phyloP scores from a whole-genome alignment of 2,888 invertebrate species.

The Darwinula stevensoni region DNA sequence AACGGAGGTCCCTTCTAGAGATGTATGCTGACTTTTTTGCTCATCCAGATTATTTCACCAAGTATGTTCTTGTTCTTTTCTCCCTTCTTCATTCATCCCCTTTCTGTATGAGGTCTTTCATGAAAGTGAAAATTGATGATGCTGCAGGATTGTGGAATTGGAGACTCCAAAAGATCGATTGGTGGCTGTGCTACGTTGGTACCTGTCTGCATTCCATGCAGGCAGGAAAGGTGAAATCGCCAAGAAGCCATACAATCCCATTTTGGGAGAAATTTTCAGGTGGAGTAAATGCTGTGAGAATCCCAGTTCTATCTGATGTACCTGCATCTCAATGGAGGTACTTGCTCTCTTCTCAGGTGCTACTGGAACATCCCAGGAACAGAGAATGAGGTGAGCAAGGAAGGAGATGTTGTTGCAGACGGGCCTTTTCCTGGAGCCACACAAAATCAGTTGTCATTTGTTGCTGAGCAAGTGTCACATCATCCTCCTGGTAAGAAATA shows the following conservation, averaged over 20 bases:
- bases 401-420: slow-evolving; percentile 23
- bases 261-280: slow-evolving; percentile 81
- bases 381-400: slow-evolving; percentile 6
- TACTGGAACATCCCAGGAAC: slow-evolving; percentile 17
- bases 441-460: slow-evolving; percentile 59
- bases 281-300: slow-evolving; percentile 56
- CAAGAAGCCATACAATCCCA: slow-evolving; percentile 96
- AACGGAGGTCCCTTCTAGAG: slow-evolving; percentile 81
- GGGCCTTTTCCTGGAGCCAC: slow-evolving; percentile 78
- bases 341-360: slow-evolving; percentile 12
- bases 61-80: slow-evolving; percentile 21
- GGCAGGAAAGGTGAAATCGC: slow-evolving; percentile 88
- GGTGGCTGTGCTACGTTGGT: slow-evolving; percentile 84
- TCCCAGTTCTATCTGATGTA: background rate
- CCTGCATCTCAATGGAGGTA: background rate
- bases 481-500: slow-evolving; percentile 61
- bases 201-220: slow-evolving; percentile 92
- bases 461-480: slow-evolving; percentile 96
- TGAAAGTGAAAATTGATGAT: too few relatives aligned
- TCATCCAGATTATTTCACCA: slow-evolving; percentile 85
- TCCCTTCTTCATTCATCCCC: background rate
- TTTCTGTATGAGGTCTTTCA: background rate
- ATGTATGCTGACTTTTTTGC: slow-evolving; percentile 99
- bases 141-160: slow-evolving; percentile 60
- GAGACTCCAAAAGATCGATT: slow-evolving; percentile 60